Evolutionary conservation across 1,140 invertebrate genomes (phyloP).

Genomic region (Papilio xuthus): DNA sequence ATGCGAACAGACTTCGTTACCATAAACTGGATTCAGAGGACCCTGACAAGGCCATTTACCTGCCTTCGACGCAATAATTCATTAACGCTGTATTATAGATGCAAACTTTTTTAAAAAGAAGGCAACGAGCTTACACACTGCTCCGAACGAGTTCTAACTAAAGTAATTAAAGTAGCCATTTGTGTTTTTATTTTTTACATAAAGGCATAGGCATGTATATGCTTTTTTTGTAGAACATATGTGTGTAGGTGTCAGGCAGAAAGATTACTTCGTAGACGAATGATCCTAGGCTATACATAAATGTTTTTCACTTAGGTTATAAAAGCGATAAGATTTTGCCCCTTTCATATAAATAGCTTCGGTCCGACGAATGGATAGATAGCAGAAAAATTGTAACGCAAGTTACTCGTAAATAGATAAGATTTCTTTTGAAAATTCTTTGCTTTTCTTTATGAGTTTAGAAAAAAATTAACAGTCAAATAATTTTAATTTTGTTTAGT

Average conservation of each 20-base stretch:
- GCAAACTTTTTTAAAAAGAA: slow-evolving; percentile 14
- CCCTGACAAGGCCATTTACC: slow-evolving; percentile 38
- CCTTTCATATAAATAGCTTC: no score
- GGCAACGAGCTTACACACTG: neutral
- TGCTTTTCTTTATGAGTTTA: no score
- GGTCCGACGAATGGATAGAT: no score
- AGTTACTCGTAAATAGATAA: no score
- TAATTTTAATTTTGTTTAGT: neutral
- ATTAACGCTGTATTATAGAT: slow-evolving; percentile 26
- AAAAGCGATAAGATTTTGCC: no score
- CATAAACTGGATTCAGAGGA: slow-evolving; percentile 31
- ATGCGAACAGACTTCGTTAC: slow-evolving; percentile 25
- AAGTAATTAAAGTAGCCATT: slow-evolving; percentile 7
- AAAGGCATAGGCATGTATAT: neutral
- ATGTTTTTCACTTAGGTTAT: no score
- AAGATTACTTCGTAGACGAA: no score
- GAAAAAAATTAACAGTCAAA: no score
- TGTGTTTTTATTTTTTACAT: neutral
- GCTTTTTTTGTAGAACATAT: neutral
- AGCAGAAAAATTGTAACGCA: no score
- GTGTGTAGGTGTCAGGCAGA: neutral
- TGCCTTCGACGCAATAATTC: slow-evolving; percentile 31
- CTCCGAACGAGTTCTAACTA: neutral
- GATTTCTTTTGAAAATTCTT: no score
- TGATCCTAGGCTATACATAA: no score